These are phyloP conservation scores for Chrysodeixis includens DNA, from an alignment of 2,888 invertebrate genomes.

Conservation along the genomic window DNA sequence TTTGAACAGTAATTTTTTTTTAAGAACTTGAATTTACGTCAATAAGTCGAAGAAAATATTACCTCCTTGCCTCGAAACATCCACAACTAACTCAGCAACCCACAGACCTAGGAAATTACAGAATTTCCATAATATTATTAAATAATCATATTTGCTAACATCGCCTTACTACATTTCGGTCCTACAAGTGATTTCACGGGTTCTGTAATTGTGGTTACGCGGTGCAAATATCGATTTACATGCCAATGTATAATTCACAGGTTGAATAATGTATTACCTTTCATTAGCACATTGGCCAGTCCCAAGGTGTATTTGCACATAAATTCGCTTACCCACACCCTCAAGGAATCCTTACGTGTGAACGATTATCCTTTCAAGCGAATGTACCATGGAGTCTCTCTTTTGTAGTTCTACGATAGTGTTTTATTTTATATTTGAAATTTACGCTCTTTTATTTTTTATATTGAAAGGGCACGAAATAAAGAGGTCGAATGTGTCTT, in stretches of 20 bases:
- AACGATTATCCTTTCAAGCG: slow-evolving; percentile 82
- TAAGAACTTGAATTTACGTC: not conserved
- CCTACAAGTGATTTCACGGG: slow-evolving; percentile 75
- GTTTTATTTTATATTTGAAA: slow-evolving; percentile 11
- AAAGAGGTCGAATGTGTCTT: no score
- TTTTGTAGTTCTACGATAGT: slow-evolving; percentile 63
- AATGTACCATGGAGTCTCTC: slow-evolving; percentile 67
- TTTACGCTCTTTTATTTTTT: not conserved
- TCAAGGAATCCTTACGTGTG: slow-evolving; percentile 82
- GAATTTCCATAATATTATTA: slow-evolving; percentile 60
- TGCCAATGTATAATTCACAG: slow-evolving; percentile 88
- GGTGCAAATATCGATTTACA: slow-evolving; percentile 89
- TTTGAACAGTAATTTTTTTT: no score
- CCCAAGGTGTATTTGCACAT: slow-evolving; percentile 88
- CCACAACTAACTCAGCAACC: slow-evolving; percentile 43
- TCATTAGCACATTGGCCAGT: slow-evolving; percentile 89
- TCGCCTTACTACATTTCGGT: slow-evolving; percentile 67
- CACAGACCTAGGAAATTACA: slow-evolving; percentile 44
- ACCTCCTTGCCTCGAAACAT: slow-evolving; percentile 20
- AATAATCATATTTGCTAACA: slow-evolving; percentile 54
- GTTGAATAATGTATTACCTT: slow-evolving; percentile 89
- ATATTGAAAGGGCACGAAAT: no score
- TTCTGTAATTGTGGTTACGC: slow-evolving; percentile 82
- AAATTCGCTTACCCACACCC: slow-evolving; percentile 86
- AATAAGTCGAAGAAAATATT: not conserved